These are phyloP conservation scores for Auanema sp. DNA, from an alignment of 2,888 invertebrate genomes.

Conservation along the genomic window DNA sequence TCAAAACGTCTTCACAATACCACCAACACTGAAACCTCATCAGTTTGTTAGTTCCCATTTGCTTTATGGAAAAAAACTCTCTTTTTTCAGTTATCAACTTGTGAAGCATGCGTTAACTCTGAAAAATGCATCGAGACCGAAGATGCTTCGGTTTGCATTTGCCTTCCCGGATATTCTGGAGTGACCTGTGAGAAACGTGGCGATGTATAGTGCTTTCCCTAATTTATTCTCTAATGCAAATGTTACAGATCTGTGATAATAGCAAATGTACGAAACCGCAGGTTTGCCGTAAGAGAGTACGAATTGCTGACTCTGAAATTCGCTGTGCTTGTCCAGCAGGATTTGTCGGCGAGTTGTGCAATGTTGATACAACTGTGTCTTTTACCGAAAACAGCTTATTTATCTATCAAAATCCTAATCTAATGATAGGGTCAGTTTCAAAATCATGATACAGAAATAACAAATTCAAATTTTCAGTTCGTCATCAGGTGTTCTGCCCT, in stretches of 20 bases:
- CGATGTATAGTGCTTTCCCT: too few relatives aligned
- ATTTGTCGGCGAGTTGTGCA: constrained; percentile 39
- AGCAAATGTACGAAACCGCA: constrained; percentile 23
- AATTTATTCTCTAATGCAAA: background rate
- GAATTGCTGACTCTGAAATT: constrained; percentile 9
- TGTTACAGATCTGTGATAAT: constrained; percentile 28
- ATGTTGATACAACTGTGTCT: constrained; percentile 36
- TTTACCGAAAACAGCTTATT: constrained; percentile 46
- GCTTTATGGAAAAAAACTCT: background rate
- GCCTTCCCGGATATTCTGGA: constrained; percentile 38
- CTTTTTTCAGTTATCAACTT: constrained; percentile 26
- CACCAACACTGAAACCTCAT: too few relatives aligned
- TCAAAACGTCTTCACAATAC: too few relatives aligned
- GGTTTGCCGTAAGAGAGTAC: constrained; percentile 24
- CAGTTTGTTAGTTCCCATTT: too few relatives aligned
- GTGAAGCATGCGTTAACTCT: constrained; percentile 38
- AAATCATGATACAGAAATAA: background rate
- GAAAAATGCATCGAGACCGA: constrained; percentile 35
- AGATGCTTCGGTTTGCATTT: constrained; percentile 37
- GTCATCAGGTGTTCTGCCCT: constrained; percentile 26
- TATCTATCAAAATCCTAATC: constrained; percentile 46
- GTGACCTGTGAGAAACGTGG: constrained; percentile 32
- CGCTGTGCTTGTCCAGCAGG: constrained; percentile 36
- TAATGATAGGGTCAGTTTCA: constrained; percentile 40
- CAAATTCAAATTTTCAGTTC: constrained; percentile 14